Evolutionary conservation across 2,797 vertebrate species (phyloP), one percentile per base, ranked within the genome.

Genomic region (Rhinichthys osculus): DNA sequence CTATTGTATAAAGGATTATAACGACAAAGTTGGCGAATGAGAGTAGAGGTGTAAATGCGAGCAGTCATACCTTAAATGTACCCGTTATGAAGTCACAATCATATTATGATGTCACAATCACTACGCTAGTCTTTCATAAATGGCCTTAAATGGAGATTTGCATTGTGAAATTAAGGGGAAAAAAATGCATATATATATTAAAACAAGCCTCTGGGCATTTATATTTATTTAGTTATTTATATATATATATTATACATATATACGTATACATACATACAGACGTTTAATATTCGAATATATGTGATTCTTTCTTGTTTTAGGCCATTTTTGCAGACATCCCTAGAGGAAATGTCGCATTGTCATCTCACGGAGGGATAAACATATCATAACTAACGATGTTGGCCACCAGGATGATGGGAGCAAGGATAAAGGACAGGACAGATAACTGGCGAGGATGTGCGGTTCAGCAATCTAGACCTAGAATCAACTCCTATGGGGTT

Each of bases 391-490:
- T 77, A 69, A 82, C 76, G 81, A 69, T 35, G 66, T 5, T 59
- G 40, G 74, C 71, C 16, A 74, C 4, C 42, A 67, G 66, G 86
- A 76, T 59, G 40, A 85, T 44, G 77, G 66, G 67, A 67, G 27
- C 27, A 71, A 16, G 23, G 50, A 38, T 35, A 52, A 33, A 64
- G 50, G 54, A 69, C 59, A 74, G 42, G 79, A 79, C 16, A 86
- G 81, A 85, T 86, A 87, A 89, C 83, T 83, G 90, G 69, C 8
- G 42, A 88, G 81, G 88, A 89, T 81, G 85, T 90, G 87, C 79
- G 86, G 69, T 90, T 82, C 88, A 74, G 0, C 23, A 87, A 78
- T 85, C 78, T 57, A 74, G 47, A 73, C 35, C 35, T 57, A 66
- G 69, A 81, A 80, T 27, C 42, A 72, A 85, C 54, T 85, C 70